Evolutionary conservation across 2,113 vertebrate genomes (phyloP).

Genomic region (Entelurus aequoreus): DNA sequence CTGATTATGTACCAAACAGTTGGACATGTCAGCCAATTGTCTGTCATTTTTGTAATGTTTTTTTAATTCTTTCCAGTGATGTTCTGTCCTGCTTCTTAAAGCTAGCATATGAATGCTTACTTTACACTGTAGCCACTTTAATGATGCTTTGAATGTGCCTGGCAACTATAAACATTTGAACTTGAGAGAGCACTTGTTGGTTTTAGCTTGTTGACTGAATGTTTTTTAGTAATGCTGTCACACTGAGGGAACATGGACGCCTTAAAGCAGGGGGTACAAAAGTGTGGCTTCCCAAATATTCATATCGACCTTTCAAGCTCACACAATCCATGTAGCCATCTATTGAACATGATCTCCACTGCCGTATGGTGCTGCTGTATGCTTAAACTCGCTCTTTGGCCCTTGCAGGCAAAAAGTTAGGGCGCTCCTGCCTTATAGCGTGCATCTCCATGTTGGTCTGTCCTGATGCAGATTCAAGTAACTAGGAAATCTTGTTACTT

Average conservation of each 20-base stretch:
- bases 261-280: too few species aligned
- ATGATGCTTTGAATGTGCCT: slow-evolving; percentile 34
- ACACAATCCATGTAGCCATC: too few species aligned
- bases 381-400: too few species aligned
- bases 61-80: background rate
- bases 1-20: slow-evolving; percentile 45
- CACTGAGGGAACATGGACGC: slow-evolving; percentile 24
- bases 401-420: too few species aligned
- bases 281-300: too few species aligned
- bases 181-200: slow-evolving; percentile 3
- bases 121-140: slow-evolving; percentile 49
- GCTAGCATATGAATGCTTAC: slow-evolving; percentile 44
- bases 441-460: too few species aligned
- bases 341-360: too few species aligned
- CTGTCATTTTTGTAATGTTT: background rate
- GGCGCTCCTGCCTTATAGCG: too few species aligned
- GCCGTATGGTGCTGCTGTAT: too few species aligned
- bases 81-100: background rate
- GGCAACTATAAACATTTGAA: slow-evolving; percentile 16
- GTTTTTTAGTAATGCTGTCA: slow-evolving; percentile 38
- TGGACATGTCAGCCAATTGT: slow-evolving; percentile 14
- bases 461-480: too few species aligned
- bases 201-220: slow-evolving; percentile 9
- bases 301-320: too few species aligned
- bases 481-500: too few species aligned